Evolutionary conservation across 1,140 invertebrate genomes (phyloP).

Genomic region (Achatina immaculata): DNA sequence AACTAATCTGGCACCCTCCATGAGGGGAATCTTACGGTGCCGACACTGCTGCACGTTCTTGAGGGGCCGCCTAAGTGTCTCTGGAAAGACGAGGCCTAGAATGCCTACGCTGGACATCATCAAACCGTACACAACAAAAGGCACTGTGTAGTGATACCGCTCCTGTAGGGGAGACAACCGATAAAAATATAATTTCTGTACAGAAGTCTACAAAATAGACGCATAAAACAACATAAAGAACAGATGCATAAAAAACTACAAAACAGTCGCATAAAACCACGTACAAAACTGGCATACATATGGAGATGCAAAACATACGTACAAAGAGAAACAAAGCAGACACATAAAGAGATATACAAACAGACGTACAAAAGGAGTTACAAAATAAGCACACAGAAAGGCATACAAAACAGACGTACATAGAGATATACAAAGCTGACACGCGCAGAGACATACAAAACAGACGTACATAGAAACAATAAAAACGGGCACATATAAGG

Average conservation of each 20-base stretch:
- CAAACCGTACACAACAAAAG: constrained; percentile 35
- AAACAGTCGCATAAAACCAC: background rate
- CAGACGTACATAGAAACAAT: no score
- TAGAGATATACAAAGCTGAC: no score
- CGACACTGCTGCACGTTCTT: constrained; percentile 56
- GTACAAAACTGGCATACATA: background rate
- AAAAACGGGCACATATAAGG: no score
- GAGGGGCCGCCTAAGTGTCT: constrained; percentile 50
- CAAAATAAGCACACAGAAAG: no score
- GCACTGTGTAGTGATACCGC: constrained; percentile 34
- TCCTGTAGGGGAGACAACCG: constrained; percentile 8
- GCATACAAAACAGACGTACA: no score
- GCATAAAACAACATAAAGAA: background rate
- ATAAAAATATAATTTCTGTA: background rate
- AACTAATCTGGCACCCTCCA: constrained; percentile 45
- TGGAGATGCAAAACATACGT: background rate
- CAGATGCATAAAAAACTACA: background rate
- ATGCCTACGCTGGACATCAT: constrained; percentile 55
- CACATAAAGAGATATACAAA: background rate
- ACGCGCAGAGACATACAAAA: no score
- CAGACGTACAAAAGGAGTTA: background rate
- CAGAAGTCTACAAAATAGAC: background rate
- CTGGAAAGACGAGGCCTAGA: constrained; percentile 48
- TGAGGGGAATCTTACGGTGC: constrained; percentile 54
- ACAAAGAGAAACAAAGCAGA: background rate